Conservation (phyloP, 2,888 invertebrate species). For the Acutogordius australiensis region DNA sequence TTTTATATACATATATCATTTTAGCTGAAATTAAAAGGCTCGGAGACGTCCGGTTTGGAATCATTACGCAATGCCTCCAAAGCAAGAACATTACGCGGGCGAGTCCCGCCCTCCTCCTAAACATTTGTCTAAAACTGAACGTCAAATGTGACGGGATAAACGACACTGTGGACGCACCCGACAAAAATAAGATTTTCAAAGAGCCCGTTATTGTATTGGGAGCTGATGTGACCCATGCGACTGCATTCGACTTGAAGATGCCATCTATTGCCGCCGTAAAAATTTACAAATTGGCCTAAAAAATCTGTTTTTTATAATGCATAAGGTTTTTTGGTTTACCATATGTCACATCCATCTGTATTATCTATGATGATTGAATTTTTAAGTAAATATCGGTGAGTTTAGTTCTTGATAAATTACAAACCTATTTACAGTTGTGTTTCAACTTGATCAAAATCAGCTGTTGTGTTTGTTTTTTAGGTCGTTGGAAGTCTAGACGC, state of each 20-base stretch:
- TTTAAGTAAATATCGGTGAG: no score
- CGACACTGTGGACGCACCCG: slow-evolving; percentile 28
- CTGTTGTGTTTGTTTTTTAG: no score
- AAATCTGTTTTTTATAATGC: no score
- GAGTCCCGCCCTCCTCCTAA: slow-evolving; percentile 27
- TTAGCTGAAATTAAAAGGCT: slow-evolving; percentile 27
- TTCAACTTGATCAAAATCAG: no score
- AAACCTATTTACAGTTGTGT: no score
- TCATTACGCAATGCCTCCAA: slow-evolving; percentile 24
- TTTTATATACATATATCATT: no score
- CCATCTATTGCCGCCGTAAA: slow-evolving; percentile 38
- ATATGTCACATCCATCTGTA: no score
- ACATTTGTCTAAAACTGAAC: slow-evolving; percentile 29
- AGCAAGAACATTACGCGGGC: slow-evolving; percentile 19
- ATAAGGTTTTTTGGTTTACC: no score
- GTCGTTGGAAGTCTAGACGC: slow-evolving; percentile 21
- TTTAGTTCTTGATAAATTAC: no score
- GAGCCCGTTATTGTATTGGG: slow-evolving; percentile 43
- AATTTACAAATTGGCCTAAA: no score
- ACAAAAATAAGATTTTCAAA: slow-evolving; percentile 18
- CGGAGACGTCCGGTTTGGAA: slow-evolving; percentile 21
- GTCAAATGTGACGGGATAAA: slow-evolving; percentile 53
- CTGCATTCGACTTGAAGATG: slow-evolving; percentile 36
- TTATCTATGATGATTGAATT: no score
- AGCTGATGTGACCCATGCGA: slow-evolving; percentile 70